Conservation (phyloP, 35 echinoderm and acorn worm genomes). For the Hemicentrotus pulcherrimus region DNA sequence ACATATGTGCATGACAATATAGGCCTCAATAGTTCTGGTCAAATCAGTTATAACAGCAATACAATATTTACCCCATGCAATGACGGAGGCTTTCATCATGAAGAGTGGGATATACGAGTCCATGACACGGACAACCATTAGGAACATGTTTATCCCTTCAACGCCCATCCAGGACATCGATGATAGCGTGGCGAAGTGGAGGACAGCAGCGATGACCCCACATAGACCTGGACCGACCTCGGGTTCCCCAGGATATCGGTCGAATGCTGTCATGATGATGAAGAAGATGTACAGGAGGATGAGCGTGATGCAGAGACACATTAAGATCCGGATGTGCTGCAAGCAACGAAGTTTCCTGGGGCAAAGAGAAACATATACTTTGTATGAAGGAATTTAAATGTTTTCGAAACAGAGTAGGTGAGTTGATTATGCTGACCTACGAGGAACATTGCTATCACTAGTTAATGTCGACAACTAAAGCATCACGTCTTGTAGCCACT, state of each 20-base stretch:
- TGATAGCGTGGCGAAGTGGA: conserved; percentile 46
- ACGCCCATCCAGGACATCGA: conserved; percentile 59
- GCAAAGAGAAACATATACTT: no score
- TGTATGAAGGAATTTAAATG: no score
- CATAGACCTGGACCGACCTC: conserved; percentile 13
- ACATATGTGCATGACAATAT: no score
- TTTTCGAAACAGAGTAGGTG: no score
- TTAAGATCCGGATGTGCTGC: conserved; percentile 47
- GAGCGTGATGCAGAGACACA: conserved; percentile 47
- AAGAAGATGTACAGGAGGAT: conserved; percentile 47
- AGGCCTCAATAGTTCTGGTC: not conserved
- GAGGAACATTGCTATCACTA: no score
- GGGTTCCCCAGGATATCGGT: not conserved
- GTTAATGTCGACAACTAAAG: no score
- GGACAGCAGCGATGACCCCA: conserved; percentile 7
- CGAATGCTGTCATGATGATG: not conserved
- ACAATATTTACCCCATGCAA: conserved; percentile 48
- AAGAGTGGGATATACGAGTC: conserved; percentile 45
- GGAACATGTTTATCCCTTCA: conserved; percentile 55
- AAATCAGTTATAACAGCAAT: not conserved
- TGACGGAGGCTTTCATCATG: conserved; percentile 35
- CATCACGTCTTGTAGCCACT: no score
- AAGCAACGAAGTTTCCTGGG: conserved; percentile 43
- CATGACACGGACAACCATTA: conserved; percentile 64
- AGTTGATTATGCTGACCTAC: no score